Conservation (phyloP, 2,888 invertebrate genomes). For the Baccha elongata region DNA sequence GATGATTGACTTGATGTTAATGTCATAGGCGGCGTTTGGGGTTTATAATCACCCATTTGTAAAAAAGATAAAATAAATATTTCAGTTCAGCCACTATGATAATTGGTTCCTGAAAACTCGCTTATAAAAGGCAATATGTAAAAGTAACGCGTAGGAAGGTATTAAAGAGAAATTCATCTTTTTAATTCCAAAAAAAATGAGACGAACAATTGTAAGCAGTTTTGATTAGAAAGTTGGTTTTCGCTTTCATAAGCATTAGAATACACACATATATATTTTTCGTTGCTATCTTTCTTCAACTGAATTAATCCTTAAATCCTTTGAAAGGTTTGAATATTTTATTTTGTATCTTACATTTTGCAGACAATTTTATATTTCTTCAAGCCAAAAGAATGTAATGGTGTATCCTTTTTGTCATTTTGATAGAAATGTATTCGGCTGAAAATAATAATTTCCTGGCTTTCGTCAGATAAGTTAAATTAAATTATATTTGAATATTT, state of each 20-base stretch:
- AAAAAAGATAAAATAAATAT: not conserved
- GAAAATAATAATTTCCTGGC: not conserved
- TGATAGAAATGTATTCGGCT: conserved; percentile 1
- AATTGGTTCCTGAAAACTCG: not conserved
- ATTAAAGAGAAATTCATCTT: not conserved
- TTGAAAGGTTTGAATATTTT: conserved; percentile 10
- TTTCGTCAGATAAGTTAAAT: not conserved
- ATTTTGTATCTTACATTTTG: not conserved
- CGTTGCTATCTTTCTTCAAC: not conserved
- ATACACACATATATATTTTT: too few species aligned
- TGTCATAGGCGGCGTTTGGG: conserved; percentile 37
- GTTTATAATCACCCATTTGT: not conserved
- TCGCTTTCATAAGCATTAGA: not conserved
- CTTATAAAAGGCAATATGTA: not conserved
- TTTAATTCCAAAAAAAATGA: not conserved
- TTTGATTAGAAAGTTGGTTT: not conserved
- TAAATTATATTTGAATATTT: not conserved
- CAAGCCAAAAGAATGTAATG: not conserved
- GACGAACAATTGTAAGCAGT: not conserved
- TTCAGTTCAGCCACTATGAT: too few species aligned
- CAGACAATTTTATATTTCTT: not conserved
- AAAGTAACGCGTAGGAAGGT: not conserved
- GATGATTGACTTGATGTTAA: conserved; percentile 46
- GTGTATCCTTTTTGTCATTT: not conserved
- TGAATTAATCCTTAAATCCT: not conserved